Base-by-base conservation (phyloP, 2,113 vertebrate genomes). In the Seriola rivoliana region DNA sequence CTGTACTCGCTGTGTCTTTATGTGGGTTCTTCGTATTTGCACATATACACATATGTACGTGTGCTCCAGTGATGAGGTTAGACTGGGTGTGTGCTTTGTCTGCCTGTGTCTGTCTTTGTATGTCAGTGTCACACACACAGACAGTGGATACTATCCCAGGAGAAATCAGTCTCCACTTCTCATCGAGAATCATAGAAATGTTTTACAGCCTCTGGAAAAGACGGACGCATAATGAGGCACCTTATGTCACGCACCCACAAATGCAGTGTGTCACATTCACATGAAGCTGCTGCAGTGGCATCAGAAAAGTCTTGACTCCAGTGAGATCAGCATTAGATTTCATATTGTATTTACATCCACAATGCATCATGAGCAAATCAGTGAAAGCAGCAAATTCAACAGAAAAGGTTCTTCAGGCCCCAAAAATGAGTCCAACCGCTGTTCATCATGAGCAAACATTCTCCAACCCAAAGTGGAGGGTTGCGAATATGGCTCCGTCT, bases 161-260 rank as follows among this genome's bases (percentile, higher is more conserved):
- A 75, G 58, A 72, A 82, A 84, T 81, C 70, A 32, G 57, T 77
- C 81, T 88, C 60, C 10, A 14, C 72, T 84, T 88, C 71, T 73
- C 76, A 89, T 84, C 59, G 36, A 12, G 38, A 74, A 82, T 81
- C 54, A 70, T 8, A 75, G 38, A 57, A 66, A 80, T 71, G 84
- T 86, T 85, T 75, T 52, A 4, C 6, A 25, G 72, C 81, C 72
- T 79, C 75, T 70, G 79, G 88, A 89, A 60, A 66, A 72, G 75
- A 75, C 23, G 17, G 62, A 62, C 23, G 66, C 54, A 82, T 85
- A 89, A 89, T 84, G 75, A 89, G 75, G 85, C 71, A 42, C 66
- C 73, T 78, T 78, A 80, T 85, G 73, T 75, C 82, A 89, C 21
- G 62, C 71, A 14, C 23, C n/a, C 71, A 82, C 78, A 77, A 84